A percentile compares a stretch with the other conserved stretches of the same genome.
Conservation (phyloP, 2,113 vertebrate species). For the Pseudolaguvia tuberculata region DNA sequence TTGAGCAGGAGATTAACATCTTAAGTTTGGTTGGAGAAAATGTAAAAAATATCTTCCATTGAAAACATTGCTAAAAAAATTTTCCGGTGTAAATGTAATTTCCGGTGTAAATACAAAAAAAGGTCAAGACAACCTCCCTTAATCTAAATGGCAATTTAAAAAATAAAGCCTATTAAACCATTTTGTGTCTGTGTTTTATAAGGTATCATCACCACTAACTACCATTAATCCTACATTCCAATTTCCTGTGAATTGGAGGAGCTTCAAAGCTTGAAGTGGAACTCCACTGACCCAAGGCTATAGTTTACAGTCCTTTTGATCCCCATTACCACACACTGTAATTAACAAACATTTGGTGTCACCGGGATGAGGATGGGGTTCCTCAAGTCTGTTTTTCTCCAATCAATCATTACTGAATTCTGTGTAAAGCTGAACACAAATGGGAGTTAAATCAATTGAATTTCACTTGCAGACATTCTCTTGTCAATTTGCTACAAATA, state of each 20-base stretch:
- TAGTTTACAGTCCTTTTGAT: too few species aligned
- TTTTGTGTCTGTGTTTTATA: neutral
- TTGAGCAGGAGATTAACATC: too few species aligned
- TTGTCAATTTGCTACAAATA: neutral
- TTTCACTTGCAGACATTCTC: neutral
- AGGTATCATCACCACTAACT: neutral
- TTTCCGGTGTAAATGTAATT: neutral
- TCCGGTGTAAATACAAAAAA: neutral
- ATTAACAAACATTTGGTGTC: too few species aligned
- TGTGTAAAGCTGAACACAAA: too few species aligned
- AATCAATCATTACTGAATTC: too few species aligned
- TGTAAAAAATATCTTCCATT: slow-evolving; percentile 3
- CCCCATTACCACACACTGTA: too few species aligned
- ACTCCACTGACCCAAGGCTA: too few species aligned
- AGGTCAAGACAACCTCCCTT: neutral
- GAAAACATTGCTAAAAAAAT: neutral
- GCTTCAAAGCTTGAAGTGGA: too few species aligned
- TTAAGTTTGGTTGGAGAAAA: neutral
- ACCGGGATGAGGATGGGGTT: too few species aligned
- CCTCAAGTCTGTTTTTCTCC: too few species aligned
- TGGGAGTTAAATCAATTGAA: too few species aligned
- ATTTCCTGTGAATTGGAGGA: neutral
- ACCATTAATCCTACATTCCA: neutral
- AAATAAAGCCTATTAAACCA: slow-evolving; percentile 15
- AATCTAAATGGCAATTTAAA: neutral